Evolutionary conservation across 2,797 vertebrate species (phyloP).

Genomic region (Esox masquinongy): DNA sequence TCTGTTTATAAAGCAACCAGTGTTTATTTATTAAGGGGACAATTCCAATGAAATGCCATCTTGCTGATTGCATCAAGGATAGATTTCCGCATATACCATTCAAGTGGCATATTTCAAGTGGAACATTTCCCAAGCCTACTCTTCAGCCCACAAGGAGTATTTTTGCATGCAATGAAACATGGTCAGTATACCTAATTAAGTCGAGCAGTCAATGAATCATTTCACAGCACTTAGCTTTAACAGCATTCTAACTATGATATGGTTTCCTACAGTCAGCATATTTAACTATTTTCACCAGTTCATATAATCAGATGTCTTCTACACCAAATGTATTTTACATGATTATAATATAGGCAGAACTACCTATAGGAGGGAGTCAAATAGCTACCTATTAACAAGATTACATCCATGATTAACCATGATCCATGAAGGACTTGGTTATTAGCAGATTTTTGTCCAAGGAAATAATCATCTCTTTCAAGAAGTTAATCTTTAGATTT

Average conservation of each 20-base stretch:
- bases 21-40: conserved; percentile 61
- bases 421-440: conserved; percentile 50
- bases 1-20: conserved; percentile 46
- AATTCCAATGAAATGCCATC: conserved; percentile 52
- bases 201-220: conserved; percentile 7
- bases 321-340: not conserved
- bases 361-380: not conserved
- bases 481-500: conserved; percentile 58
- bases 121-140: conserved; percentile 23
- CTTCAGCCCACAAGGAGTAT: conserved; percentile 13
- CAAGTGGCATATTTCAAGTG: conserved; percentile 17
- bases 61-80: conserved; percentile 38
- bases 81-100: conserved; percentile 33
- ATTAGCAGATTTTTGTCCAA: conserved; percentile 65
- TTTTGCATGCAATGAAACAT: conserved; percentile 29
- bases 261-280: not conserved
- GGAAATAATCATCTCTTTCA: conserved; percentile 63
- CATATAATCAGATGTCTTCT: not conserved
- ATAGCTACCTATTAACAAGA: not conserved
- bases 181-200: conserved; percentile 12
- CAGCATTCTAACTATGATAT: not conserved
- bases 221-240: not conserved
- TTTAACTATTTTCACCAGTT: not conserved
- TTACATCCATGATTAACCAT: not conserved
- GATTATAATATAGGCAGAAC: not conserved